A percentile compares a stretch with the other conserved stretches of the same genome.
phyloP scores from a whole-genome alignment of 2,797 vertebrate species.

The Eulemur albifrons region DNA sequence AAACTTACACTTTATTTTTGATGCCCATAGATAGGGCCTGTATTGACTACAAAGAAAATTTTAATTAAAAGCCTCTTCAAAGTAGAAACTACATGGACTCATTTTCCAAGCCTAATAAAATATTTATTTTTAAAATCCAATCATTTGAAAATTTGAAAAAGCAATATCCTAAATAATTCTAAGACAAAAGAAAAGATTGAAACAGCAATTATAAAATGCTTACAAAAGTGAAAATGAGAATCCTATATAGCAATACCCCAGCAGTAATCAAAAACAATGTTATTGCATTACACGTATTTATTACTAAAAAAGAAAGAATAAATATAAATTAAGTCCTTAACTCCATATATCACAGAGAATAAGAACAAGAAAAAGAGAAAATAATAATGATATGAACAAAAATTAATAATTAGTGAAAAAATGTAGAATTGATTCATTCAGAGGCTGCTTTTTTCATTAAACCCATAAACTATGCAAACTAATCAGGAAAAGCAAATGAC shows the following conservation, averaged over 20 bases:
- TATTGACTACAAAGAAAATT: background rate
- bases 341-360: background rate
- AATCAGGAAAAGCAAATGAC: background rate
- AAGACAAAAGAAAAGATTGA: background rate
- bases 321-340: background rate
- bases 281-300: background rate
- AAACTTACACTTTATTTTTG: background rate
- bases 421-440: background rate
- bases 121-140: conserved; percentile 12
- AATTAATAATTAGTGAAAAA: background rate
- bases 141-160: background rate
- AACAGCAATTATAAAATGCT: background rate
- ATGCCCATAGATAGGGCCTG: too few relatives aligned
- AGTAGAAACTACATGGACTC: background rate
- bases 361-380: background rate
- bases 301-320: background rate
- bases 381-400: background rate
- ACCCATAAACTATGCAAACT: background rate
- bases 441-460: background rate
- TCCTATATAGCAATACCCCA: background rate
- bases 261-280: background rate
- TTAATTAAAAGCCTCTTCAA: background rate
- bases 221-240: background rate
- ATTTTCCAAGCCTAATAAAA: background rate
- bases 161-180: background rate